Evolutionary conservation across 2,113 vertebrate species (phyloP).

Genomic region (Leiothrix lutea): DNA sequence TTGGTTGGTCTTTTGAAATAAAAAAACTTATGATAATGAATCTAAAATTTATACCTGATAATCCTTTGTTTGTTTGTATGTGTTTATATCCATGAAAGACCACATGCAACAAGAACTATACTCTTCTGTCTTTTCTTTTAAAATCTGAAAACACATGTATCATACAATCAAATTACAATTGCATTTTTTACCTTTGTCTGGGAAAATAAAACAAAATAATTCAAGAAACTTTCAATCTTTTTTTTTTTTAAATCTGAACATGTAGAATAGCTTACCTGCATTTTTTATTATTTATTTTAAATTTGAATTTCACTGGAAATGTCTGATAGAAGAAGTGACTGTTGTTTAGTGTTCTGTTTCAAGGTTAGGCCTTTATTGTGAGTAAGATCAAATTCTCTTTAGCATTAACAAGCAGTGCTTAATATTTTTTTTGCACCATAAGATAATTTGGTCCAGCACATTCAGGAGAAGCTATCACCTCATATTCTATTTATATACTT

Average conservation of each 20-base stretch:
- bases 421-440: neutral
- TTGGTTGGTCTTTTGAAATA: neutral
- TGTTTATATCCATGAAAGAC: neutral
- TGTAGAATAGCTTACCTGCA: neutral
- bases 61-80: neutral
- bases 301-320: neutral
- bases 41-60: neutral
- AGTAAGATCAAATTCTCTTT: neutral
- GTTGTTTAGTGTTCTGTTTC: neutral
- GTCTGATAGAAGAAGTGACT: neutral
- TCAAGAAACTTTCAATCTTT: neutral
- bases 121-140: neutral
- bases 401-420: neutral
- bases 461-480: neutral
- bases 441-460: neutral
- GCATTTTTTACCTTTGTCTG: neutral
- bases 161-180: neutral
- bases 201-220: neutral
- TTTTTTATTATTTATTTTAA: neutral
- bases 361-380: neutral
- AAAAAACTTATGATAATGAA: neutral
- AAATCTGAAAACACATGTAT: neutral
- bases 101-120: neutral
- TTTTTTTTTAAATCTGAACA: neutral
- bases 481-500: neutral